Evolutionary conservation across 2,113 vertebrate species (phyloP).

Genomic region (Oncorhynchus tshawytscha): DNA sequence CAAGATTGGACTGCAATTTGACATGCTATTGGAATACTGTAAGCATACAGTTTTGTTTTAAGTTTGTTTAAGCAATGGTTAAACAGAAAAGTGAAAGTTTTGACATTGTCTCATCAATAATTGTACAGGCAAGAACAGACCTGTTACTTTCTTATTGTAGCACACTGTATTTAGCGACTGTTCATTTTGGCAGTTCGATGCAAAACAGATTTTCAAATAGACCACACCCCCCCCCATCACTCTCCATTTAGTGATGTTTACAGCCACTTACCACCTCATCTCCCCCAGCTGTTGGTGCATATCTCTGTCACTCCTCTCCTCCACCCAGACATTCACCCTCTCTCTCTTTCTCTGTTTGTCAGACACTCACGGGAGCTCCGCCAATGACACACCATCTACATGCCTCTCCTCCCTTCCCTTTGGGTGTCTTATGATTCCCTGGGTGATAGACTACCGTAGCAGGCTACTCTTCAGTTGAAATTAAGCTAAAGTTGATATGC

Average conservation of each 20-base stretch:
- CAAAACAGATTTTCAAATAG: not conserved
- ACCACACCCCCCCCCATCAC: not conserved
- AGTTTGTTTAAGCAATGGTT: too few relatives aligned
- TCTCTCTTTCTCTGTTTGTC: not conserved
- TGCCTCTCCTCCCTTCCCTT: not conserved
- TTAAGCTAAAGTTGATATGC: not conserved
- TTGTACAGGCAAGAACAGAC: not conserved
- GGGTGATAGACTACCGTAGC: not conserved
- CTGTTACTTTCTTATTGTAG: not conserved
- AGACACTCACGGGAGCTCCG: too few relatives aligned
- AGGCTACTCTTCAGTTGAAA: not conserved
- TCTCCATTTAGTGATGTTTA: conserved; percentile 33
- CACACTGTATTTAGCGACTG: not conserved
- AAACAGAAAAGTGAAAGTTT: too few relatives aligned
- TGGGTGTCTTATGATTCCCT: not conserved
- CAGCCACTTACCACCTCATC: conserved; percentile 42
- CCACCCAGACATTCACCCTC: not conserved
- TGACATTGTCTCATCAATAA: too few relatives aligned
- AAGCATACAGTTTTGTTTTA: too few relatives aligned
- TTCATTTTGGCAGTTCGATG: not conserved
- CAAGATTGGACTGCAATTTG: too few relatives aligned
- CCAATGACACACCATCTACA: not conserved
- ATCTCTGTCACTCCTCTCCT: conserved; percentile 28
- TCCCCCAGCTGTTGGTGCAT: conserved; percentile 17
- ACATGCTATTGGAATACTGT: too few relatives aligned